These are phyloP conservation scores for Thaleichthys pacificus DNA, from an alignment of 2,797 vertebrate genomes.

Conservation along the genomic window DNA sequence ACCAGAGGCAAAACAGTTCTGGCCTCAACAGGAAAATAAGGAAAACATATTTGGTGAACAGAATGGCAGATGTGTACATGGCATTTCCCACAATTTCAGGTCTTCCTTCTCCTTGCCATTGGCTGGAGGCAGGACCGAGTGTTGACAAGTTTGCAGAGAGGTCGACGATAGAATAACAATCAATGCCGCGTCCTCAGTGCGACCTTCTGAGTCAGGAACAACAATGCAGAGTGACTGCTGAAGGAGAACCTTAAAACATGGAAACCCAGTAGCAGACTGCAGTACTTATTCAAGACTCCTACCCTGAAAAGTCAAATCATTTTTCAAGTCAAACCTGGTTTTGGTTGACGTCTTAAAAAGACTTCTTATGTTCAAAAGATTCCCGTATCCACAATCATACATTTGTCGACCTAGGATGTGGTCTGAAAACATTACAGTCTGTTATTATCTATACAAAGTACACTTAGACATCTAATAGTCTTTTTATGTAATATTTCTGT, in stretches of 20 bases:
- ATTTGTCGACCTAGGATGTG: no score
- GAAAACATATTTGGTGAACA: conserved; percentile 22
- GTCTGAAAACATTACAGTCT: no score
- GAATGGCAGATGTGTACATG: conserved; percentile 9
- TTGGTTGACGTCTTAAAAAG: neutral
- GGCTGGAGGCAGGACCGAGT: neutral
- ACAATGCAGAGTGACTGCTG: neutral
- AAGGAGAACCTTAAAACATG: conserved; percentile 4
- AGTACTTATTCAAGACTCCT: neutral
- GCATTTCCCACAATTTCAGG: conserved; percentile 6
- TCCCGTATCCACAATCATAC: neutral
- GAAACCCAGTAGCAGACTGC: neutral
- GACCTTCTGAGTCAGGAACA: conserved; percentile 6
- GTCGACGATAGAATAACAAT: conserved; percentile 15
- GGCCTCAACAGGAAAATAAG: conserved; percentile 14
- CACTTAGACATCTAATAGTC: no score
- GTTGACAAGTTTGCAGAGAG: conserved; percentile 9
- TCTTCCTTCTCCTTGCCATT: conserved; percentile 8
- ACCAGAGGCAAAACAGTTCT: conserved; percentile 14
- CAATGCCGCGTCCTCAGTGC: conserved; percentile 5
- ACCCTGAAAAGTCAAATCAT: neutral
- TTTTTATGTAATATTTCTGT: no score
- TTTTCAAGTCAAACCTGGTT: neutral
- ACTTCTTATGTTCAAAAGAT: neutral
- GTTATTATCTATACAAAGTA: no score